Evolutionary conservation across 2,797 vertebrate genomes (phyloP), one percentile per base, ranked within the genome.

Genomic region (Enteromius anoplus): DNA sequence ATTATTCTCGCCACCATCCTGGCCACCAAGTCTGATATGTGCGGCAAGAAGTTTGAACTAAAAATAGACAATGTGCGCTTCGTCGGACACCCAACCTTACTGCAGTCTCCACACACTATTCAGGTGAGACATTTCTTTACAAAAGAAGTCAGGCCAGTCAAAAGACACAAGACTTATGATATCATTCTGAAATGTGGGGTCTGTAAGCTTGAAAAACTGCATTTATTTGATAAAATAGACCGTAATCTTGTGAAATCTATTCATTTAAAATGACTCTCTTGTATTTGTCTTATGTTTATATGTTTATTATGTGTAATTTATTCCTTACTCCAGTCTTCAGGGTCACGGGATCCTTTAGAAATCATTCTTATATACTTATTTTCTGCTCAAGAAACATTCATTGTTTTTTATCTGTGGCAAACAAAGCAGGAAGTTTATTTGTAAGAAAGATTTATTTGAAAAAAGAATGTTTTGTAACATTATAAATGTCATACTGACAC

Each of bases 11-110:
- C 97, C 86, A 99, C 98, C 49, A 99, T 99, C 93, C 92, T 99
- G 93, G 98, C 98, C 87, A 99, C 98, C 85, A 99, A 99, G 89
- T 99, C 98, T 5, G 98, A 99, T 78, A 99, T 99, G 94, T 99
- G 97, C 81, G 97, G 98, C 69, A 98, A 98, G 89, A 99, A 99
- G 90, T 99, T 99, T 93, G 98, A 99, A 83, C 88, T 99, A 95
- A 99, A 99, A 95, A 99, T 99, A 0, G 98, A 99, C 89, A 98
- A 98, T 0, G 97, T 99, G 89, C 96, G 97, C 55, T 99, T 99
- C 87, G 98, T 99, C 77, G 98, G 98, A 19, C 98, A 99, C 78
- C 98, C 98, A 0, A 99, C 98, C 0, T 92, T 98, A 75, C 95
- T 99, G 4, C 98, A 99, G 91, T 96, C 97, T 58, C 96, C 95